Evolutionary conservation across 2,888 invertebrate genomes (phyloP).

Genomic region (Cloeon dipterum): DNA sequence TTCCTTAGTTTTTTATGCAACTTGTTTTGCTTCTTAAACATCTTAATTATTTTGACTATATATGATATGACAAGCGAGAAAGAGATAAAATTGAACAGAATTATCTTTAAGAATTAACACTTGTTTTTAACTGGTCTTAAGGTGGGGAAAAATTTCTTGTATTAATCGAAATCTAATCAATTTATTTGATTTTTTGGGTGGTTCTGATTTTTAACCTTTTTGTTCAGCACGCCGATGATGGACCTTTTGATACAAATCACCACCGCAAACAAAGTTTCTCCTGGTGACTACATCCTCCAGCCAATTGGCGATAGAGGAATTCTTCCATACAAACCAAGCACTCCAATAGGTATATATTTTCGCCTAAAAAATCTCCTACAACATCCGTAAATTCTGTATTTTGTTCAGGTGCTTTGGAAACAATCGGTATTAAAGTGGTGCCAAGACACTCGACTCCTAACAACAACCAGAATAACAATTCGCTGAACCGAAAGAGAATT

Average conservation of each 20-base stretch:
- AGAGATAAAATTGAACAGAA: too few species aligned
- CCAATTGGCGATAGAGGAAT: conserved; percentile 33
- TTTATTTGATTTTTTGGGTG: too few species aligned
- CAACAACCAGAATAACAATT: conserved; percentile 11
- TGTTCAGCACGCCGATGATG: conserved; percentile 49
- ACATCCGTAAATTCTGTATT: not conserved
- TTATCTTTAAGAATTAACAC: too few species aligned
- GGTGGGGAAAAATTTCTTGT: too few species aligned
- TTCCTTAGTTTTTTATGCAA: too few species aligned
- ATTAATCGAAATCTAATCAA: too few species aligned
- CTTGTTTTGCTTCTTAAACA: not conserved
- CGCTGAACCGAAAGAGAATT: conserved; percentile 6
- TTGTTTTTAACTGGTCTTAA: too few species aligned
- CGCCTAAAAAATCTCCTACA: not conserved
- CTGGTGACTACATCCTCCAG: conserved; percentile 38
- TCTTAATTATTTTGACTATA: not conserved
- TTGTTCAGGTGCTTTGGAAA: conserved; percentile 21
- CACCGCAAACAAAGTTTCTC: conserved; percentile 38
- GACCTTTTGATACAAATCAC: conserved; percentile 49
- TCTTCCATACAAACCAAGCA: conserved; percentile 46
- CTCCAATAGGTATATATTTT: conserved; percentile 31
- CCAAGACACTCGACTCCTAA: conserved; percentile 15
- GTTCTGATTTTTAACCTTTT: too few species aligned
- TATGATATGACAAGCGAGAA: too few species aligned
- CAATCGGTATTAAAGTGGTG: conserved; percentile 23